A percentile compares a stretch with the other conserved stretches of the same genome.
Evolutionary conservation across 2,888 invertebrate species (phyloP).

Genomic region (Thumatha senex): DNA sequence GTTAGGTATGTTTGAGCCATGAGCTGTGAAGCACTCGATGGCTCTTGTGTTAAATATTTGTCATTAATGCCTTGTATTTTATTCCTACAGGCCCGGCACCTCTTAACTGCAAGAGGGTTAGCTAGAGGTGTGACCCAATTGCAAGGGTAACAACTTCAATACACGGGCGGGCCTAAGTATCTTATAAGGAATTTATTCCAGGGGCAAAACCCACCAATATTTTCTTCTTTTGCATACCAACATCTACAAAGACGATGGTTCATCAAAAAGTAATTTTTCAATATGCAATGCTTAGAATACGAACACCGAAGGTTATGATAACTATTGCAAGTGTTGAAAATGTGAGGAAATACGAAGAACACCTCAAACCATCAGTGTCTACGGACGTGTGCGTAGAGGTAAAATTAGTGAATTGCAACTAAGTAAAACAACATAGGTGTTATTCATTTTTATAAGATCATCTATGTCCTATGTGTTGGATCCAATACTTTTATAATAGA

Average conservation of each 20-base stretch:
- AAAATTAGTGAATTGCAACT: conserved; percentile 27
- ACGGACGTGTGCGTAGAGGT: conserved; percentile 23
- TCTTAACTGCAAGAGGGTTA: conserved; percentile 84
- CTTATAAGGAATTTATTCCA: conserved; percentile 81
- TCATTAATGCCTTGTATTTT: conserved; percentile 83
- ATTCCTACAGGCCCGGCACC: conserved; percentile 85
- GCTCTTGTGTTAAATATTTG: conserved; percentile 73
- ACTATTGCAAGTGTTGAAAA: conserved; percentile 36
- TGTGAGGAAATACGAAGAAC: conserved; percentile 24
- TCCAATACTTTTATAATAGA: no score
- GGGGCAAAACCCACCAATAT: conserved; percentile 63
- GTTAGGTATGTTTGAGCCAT: conserved; percentile 60
- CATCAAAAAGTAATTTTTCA: conserved; percentile 51
- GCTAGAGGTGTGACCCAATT: conserved; percentile 83
- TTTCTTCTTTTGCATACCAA: conserved; percentile 46
- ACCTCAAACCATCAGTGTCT: conserved; percentile 14
- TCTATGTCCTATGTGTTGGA: no score
- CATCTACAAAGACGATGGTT: conserved; percentile 53
- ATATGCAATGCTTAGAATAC: conserved; percentile 40
- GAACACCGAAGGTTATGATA: conserved; percentile 60
- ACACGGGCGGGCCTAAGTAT: conserved; percentile 83
- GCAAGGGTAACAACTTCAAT: conserved; percentile 84
- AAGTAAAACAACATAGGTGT: neutral
- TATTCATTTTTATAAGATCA: no score
- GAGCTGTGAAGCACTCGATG: conserved; percentile 78